Evolutionary conservation across 2,113 vertebrate genomes (phyloP).

Genomic region (Elephantulus edwardii): DNA sequence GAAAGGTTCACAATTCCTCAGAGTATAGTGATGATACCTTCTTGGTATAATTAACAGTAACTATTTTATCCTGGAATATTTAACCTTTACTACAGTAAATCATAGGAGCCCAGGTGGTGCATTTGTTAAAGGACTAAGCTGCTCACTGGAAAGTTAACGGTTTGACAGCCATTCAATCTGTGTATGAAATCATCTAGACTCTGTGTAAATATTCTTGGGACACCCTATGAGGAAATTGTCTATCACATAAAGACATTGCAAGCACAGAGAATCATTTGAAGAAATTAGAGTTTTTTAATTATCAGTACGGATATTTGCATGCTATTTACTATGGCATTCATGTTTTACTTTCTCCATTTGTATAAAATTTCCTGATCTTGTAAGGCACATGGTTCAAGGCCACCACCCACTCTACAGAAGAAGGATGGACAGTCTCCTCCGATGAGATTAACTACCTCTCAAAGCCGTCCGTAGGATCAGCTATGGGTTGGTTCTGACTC

Average conservation of each 20-base stretch:
- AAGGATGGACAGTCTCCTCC: too few species aligned
- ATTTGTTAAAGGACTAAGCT: background rate
- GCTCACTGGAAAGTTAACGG: background rate
- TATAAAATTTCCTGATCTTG: background rate
- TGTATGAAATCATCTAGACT: background rate
- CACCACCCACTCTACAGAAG: too few species aligned
- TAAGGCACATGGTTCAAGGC: too few species aligned
- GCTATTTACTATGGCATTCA: background rate
- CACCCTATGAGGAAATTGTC: background rate
- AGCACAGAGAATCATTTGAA: background rate
- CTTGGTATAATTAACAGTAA: background rate
- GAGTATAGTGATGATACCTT: background rate
- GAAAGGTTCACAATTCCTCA: background rate
- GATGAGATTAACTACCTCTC: too few species aligned
- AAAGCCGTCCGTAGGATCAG: too few species aligned
- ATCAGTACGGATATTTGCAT: background rate
- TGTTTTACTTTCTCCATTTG: background rate
- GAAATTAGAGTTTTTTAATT: background rate
- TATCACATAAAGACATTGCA: background rate
- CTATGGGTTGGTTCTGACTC: too few species aligned
- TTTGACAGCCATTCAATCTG: background rate
- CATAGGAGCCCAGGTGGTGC: background rate
- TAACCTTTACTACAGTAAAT: background rate
- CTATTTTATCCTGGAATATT: background rate
- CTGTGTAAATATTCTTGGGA: background rate